A percentile compares a stretch with the other conserved stretches of the same genome.
phyloP scores from a whole-genome alignment of 2,113 vertebrate genomes.

The Solea senegalensis region DNA sequence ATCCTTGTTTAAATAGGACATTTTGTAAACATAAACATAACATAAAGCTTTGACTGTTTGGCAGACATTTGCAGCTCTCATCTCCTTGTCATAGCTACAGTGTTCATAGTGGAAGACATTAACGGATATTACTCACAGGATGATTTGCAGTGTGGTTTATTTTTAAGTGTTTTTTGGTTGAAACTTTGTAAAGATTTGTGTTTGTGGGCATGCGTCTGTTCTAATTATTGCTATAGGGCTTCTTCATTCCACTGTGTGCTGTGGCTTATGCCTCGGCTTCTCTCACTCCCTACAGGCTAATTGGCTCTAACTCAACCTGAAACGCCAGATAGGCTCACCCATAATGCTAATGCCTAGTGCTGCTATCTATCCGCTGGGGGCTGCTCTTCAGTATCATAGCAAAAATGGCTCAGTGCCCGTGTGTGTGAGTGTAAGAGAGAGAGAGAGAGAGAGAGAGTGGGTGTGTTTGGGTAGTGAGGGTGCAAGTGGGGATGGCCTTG shows the following conservation, averaged over 20 bases:
- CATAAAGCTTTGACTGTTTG: no score
- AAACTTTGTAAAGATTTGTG: neutral
- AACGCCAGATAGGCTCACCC: constrained; percentile 46
- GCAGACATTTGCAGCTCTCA: no score
- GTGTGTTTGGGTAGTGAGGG: constrained; percentile 13
- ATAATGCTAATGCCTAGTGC: constrained; percentile 37
- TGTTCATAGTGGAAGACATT: no score
- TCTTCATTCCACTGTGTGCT: constrained; percentile 8
- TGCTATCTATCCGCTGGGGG: constrained; percentile 50
- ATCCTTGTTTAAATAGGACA: no score
- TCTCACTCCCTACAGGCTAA: constrained; percentile 45
- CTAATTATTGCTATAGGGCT: constrained; percentile 16
- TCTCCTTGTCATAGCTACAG: no score
- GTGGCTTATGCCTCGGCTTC: constrained; percentile 12
- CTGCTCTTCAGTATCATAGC: constrained; percentile 36
- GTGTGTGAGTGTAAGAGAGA: neutral
- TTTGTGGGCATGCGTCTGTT: constrained; percentile 10
- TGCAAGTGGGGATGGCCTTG: constrained; percentile 7
- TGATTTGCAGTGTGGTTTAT: no score
- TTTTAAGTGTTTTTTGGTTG: neutral
- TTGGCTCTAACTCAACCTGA: constrained; percentile 53
- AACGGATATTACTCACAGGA: no score
- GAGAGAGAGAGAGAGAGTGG: neutral
- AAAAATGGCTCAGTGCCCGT: constrained; percentile 12
- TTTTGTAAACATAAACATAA: no score